Percentiles rank a stretch among this genome's conserved stretches.
Evolutionary conservation across 2,113 vertebrate genomes (phyloP).

Genomic region (Aptenodytes forsteri): DNA sequence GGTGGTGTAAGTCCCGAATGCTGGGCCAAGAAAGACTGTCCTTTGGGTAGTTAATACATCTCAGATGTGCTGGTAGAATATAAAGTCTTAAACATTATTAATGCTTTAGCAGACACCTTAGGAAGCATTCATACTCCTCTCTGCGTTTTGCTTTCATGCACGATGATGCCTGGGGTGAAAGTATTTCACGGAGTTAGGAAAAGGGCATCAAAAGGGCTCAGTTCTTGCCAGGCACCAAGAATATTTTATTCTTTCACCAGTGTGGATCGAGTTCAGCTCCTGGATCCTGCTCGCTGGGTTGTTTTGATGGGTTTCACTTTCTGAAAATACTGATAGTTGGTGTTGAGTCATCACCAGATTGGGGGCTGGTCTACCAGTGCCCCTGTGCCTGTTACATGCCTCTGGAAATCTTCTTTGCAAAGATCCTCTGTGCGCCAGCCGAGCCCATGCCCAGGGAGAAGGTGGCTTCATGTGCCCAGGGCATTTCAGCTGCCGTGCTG

Average conservation of each 20-base stretch:
- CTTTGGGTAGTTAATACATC: neutral
- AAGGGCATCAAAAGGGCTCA: neutral
- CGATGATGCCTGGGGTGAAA: neutral
- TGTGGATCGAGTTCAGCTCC: neutral
- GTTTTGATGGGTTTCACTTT: neutral
- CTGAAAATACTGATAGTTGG: neutral
- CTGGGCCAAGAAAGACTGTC: conserved; percentile 9
- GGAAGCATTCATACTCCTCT: neutral
- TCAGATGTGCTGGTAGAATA: neutral
- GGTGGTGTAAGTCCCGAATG: conserved; percentile 36
- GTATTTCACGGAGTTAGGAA: neutral
- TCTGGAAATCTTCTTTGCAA: neutral
- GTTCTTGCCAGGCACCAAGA: neutral
- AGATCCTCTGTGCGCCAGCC: neutral
- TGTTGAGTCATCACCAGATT: neutral
- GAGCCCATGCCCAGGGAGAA: neutral
- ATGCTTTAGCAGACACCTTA: neutral
- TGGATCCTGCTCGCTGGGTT: neutral
- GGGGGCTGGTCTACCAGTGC: neutral
- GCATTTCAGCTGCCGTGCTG: accelerated
- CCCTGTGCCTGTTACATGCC: accelerated
- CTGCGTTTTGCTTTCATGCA: neutral
- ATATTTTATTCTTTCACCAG: neutral
- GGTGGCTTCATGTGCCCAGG: neutral
- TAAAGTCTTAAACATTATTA: neutral